phyloP scores from a whole-genome alignment of 2,113 vertebrate genomes.

The Oceanodroma tethys region DNA sequence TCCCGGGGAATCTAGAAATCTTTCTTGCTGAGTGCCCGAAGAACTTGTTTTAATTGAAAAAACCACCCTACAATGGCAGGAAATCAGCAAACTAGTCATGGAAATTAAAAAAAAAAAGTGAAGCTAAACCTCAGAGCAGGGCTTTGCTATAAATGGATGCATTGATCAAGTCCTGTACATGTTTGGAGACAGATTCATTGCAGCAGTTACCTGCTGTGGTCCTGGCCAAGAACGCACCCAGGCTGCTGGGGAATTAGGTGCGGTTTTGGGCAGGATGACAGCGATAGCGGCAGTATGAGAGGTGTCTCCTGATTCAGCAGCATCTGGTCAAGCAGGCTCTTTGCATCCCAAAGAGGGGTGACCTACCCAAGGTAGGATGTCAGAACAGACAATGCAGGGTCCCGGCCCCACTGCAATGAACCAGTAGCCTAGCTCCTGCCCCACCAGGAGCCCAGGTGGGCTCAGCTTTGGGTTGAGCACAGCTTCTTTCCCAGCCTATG shows the following conservation, averaged over 20 bases:
- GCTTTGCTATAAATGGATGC: not conserved
- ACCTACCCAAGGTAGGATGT: not conserved
- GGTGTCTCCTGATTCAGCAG: not conserved
- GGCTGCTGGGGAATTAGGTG: not conserved
- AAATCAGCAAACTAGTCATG: not conserved
- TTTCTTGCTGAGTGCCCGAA: not conserved
- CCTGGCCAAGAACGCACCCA: not conserved
- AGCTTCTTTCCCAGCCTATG: not conserved
- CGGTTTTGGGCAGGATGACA: not conserved
- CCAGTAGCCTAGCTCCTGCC: not conserved
- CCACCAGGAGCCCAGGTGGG: not conserved
- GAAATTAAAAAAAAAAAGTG: not conserved
- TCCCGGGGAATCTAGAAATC: not conserved
- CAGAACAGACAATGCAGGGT: not conserved
- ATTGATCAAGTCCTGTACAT: not conserved
- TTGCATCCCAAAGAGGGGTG: not conserved
- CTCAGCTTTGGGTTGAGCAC: not conserved
- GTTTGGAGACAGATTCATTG: not conserved
- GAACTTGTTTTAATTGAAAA: not conserved
- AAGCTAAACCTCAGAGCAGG: not conserved
- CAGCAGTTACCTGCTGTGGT: not conserved
- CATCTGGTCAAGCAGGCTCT: not conserved
- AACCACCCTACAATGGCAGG: not conserved
- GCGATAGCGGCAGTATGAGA: not conserved
- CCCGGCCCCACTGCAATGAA: not conserved